phyloP scores from a whole-genome alignment of 2,888 invertebrate genomes.

The Drosophila demipolita region DNA sequence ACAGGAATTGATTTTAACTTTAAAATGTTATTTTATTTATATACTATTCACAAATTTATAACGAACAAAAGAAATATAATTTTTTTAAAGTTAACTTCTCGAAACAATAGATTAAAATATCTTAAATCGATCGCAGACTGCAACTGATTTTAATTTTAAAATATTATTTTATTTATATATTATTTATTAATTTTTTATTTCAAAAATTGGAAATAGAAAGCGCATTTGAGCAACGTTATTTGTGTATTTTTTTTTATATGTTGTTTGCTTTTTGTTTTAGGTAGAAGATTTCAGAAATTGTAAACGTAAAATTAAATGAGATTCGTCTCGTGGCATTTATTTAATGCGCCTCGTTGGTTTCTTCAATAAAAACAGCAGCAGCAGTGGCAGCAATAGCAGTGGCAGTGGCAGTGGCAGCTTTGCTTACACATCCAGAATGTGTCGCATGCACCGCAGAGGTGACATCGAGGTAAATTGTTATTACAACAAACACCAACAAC shows the following conservation, averaged over 20 bases:
- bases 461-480: constrained; percentile 71
- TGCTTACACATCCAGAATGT: constrained; percentile 37
- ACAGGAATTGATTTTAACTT: no score
- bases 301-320: constrained; percentile 75
- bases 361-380: constrained; percentile 33
- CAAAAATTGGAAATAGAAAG: neutral
- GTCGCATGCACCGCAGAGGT: constrained; percentile 44
- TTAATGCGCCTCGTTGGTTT: constrained; percentile 72
- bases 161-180: neutral
- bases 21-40: no score
- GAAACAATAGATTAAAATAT: neutral
- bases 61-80: neutral
- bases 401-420: constrained; percentile 14
- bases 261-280: constrained; percentile 17
- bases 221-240: neutral
- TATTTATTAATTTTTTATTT: no score
- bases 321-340: constrained; percentile 71
- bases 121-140: neutral
- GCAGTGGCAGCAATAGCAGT: no score
- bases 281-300: constrained; percentile 42
- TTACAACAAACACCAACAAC: constrained; percentile 17
- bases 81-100: neutral
- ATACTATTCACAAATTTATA: neutral
- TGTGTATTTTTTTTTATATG: neutral
- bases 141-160: neutral